Base-by-base conservation (phyloP, 64 coral and sea anemone species). In the Actinia tenebrosa region DNA sequence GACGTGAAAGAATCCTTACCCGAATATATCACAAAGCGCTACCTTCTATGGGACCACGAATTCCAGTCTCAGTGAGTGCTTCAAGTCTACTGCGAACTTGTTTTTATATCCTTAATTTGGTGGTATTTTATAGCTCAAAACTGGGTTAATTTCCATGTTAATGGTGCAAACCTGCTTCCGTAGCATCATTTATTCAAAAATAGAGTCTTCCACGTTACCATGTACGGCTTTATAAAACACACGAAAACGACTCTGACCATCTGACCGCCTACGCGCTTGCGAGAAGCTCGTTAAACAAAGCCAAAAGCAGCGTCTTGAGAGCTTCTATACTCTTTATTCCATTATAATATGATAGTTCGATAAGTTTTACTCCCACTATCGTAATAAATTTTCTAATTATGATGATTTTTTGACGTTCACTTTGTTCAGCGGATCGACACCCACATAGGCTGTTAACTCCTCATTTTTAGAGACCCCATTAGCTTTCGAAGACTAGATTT, bases 241-340 rank as follows among this genome's bases (percentile, higher is more conserved):
- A 69, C 64, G 64, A 69, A 69, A 75, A 75, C 69, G 37, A 15
- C 5, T 37, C 26, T 0, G 9, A 14, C 69, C 69, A 75, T 75
- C 69, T 75, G 69, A 75, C 69, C 69, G 27, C 69, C 69, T 42
- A 75, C 69, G 69, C 69, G 69, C 9, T 75, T 75, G n/a, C 26
- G 23, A 75, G 26, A 75, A 27, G 7, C 5, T 30, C 26, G 10
- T 30, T 75, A 27, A 75, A 75, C 69, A 75, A 75, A 75, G 69
- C 23, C 0, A 27, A 43, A 30, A 42, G 9, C 25, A 75, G n/a
- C 69, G 1, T 75, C 13, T 75, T 42, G 69, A 75, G 26, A 30
- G 26, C 13, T 75, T 75, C n/a, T 66, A 22, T 22, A 18, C 25
- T 42, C 20, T 10, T 75, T 25, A 75, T 26, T 30, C 69, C 69